Evolutionary conservation across 1,140 invertebrate species (phyloP).

Genomic region (Rhynchophorus ferrugineus): DNA sequence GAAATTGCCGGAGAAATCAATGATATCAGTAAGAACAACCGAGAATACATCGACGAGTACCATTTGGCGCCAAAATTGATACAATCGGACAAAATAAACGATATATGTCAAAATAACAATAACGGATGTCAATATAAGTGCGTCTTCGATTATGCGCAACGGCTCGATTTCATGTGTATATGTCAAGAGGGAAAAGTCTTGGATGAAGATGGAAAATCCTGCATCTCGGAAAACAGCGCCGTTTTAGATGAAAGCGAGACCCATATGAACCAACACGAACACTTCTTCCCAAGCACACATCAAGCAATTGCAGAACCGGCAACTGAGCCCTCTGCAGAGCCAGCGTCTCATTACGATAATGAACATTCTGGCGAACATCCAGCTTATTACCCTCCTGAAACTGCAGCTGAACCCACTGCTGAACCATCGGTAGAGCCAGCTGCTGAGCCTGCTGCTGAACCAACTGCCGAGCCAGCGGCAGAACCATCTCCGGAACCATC

Average conservation of each 20-base stretch:
- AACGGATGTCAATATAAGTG: constrained; percentile 71
- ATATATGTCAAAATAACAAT: constrained; percentile 68
- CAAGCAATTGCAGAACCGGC: background rate
- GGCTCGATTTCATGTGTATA: constrained; percentile 56
- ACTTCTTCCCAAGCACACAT: too few species aligned
- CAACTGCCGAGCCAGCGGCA: constrained; percentile 15
- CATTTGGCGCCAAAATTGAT: constrained; percentile 46
- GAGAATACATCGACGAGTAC: constrained; percentile 49
- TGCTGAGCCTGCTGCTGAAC: constrained; percentile 31
- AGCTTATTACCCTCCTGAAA: constrained; percentile 25
- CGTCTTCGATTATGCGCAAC: constrained; percentile 55
- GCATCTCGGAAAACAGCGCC: constrained; percentile 37
- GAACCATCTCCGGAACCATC: constrained; percentile 31
- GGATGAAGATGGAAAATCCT: constrained; percentile 43
- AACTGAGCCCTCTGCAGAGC: background rate
- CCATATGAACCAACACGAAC: too few species aligned
- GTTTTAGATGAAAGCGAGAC: too few species aligned
- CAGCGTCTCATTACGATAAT: background rate
- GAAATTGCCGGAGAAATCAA: constrained; percentile 42
- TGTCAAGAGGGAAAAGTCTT: constrained; percentile 54
- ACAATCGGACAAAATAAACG: constrained; percentile 46
- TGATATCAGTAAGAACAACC: constrained; percentile 43
- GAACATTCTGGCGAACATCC: constrained; percentile 30
- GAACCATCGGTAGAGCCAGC: constrained; percentile 28
- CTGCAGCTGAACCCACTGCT: constrained; percentile 25